Evolutionary conservation across 2,113 vertebrate genomes (phyloP).

Genomic region (Cricetomys ansorgei): DNA sequence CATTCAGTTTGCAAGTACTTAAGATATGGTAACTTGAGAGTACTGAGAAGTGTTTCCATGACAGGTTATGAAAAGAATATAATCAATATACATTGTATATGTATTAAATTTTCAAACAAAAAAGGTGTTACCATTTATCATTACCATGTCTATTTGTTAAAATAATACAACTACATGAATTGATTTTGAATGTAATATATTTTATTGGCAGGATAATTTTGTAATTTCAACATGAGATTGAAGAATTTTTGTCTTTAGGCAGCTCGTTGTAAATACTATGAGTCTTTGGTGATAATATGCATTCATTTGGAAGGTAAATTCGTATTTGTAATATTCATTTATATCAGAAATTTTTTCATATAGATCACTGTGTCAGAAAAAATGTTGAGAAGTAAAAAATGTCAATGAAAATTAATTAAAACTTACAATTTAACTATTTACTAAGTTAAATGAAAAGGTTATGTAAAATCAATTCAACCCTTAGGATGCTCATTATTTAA

Average conservation of each 20-base stretch:
- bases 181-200: not conserved
- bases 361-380: not conserved
- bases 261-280: not conserved
- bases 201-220: not conserved
- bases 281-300: not conserved
- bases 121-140: not conserved
- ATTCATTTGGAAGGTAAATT: not conserved
- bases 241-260: slow-evolving; percentile 1
- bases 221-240: not conserved
- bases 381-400: not conserved
- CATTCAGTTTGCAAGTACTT: too few relatives aligned
- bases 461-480: not conserved
- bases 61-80: not conserved
- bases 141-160: not conserved
- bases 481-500: not conserved
- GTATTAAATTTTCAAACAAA: not conserved
- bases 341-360: not conserved
- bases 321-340: not conserved
- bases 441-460: not conserved
- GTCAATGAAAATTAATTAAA: not conserved
- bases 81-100: not conserved
- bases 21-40: not conserved
- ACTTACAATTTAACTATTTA: slow-evolving; percentile 24
- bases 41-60: not conserved
- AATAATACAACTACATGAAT: not conserved